These are phyloP conservation scores for Eulithis prunata DNA, from an alignment of 2,888 invertebrate species.

Conservation along the genomic window DNA sequence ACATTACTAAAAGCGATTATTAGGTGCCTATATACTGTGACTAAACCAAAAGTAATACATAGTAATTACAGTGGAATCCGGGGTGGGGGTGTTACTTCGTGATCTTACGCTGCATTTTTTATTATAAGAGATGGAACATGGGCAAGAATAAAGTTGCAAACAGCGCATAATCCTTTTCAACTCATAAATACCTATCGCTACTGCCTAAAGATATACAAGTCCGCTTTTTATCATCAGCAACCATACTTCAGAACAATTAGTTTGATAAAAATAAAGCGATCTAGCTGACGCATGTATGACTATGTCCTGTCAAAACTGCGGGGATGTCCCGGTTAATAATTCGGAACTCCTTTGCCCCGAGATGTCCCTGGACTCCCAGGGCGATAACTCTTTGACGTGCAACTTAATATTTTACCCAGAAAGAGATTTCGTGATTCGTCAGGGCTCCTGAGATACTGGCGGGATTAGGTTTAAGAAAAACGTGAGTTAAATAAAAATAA, in stretches of 20 bases:
- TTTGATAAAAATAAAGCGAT: neutral
- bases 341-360: slow-evolving; percentile 32
- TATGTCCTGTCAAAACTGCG: slow-evolving; percentile 20
- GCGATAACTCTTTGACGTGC: slow-evolving; percentile 43
- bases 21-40: neutral
- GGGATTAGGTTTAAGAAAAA: slow-evolving; percentile 7
- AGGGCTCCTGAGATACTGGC: slow-evolving; percentile 17
- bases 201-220: too few relatives aligned
- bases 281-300: neutral
- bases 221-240: neutral
- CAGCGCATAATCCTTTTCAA: too few relatives aligned
- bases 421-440: slow-evolving; percentile 37
- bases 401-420: slow-evolving; percentile 44
- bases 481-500: neutral
- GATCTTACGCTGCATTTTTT: too few relatives aligned
- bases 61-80: too few relatives aligned
- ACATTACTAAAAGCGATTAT: neutral
- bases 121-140: too few relatives aligned
- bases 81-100: too few relatives aligned
- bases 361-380: slow-evolving; percentile 39
- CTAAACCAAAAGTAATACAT: too few relatives aligned
- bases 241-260: neutral
- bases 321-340: slow-evolving; percentile 36
- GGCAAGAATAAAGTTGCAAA: too few relatives aligned
- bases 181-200: too few relatives aligned